Evolutionary conservation across 2,888 invertebrate species (phyloP), one percentile per base, ranked within the genome.

Genomic region (Patella ulyssiponensis): DNA sequence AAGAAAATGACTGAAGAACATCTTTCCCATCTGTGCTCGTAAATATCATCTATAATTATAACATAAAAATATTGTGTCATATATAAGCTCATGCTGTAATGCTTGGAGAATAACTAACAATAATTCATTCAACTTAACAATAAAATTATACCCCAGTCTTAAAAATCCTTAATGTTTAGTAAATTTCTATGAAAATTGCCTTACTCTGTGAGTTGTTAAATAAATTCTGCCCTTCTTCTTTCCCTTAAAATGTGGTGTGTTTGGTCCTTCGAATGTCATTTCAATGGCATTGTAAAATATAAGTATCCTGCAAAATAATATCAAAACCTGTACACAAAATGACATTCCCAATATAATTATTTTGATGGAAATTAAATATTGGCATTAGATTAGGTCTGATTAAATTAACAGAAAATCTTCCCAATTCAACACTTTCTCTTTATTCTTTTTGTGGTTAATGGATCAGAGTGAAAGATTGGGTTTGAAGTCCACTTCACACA

Each of bases 241-340:
- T 14, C 97, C 91, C 85, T 94, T 94, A 89, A 98, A 97, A 44
- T 88, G 89, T 2, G 90, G 87, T 9, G 90, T 83, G 51, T 89
- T 94, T 89, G 95, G 95, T 0, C 96, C 96, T 77, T 96, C 95
- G 92, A 98, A 97, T 84, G 96, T 95, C 92, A 98, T 94, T 20
- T 94, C 93, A n/a, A 98, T 97, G 93, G 96, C 95, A 92, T 98
- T 98, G 84, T 96, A 92, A 92, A 96, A 98, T 78, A 99, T 92
- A 75, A 99, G 93, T 85, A 99, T 98, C 89, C 98, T 98, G 92
- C 75, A 91, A 86, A 74, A 70, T 74, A 78, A 54, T 44, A 44
- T 44, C 44, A 44, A 44, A 44, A 9, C 9, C 44, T 7, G 44
- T 44, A 44, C 44, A 44, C 7, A 44, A 44, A 44, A 44, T 44